Evolutionary conservation across 1,140 invertebrate genomes (phyloP), one percentile per base, ranked within the genome.

Genomic region (Bilobella aurantiaca): DNA sequence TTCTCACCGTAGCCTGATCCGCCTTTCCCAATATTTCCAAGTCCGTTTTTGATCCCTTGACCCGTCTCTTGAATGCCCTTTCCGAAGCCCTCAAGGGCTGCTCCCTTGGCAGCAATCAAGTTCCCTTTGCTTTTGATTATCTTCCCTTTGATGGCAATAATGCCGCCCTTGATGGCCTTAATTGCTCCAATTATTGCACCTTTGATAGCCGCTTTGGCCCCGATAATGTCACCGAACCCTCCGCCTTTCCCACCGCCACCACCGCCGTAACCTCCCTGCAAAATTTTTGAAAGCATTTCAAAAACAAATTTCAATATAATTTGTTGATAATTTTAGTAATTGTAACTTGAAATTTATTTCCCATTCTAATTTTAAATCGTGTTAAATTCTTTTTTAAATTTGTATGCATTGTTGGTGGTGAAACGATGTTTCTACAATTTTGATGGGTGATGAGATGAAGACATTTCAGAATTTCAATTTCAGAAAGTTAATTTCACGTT

Each of bases 81-180:
- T n/a, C 71, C 71, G 58, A 72, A 68, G 53, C 71, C 71, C 65
- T 72, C 81, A 64, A 90, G 82, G 27, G 88, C 77, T 75, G 85
- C 86, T 21, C 89, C 88, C 67, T 88, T 83, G 0, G 86, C 85
- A 1, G 84, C 81, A 3, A 89, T 80, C 5, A 89, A 75, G 49
- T 87, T 86, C 23, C 89, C 89, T 61, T 88, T 84, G 23, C 87
- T 88, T 77, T 91, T 91, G 68, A 91, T 86, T 2, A 92, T 75
- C 74, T 90, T 87, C 2, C 89, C 89, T 74, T 89, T 90, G 23
- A 91, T 79, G 3, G 89, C 89, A 1, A 90, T 84, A 1, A 90
- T 85, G 29, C 88, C 87, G 21, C 89, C 89, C 49, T 88, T 87
- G 56, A 92, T 88, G 0, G 89, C 88, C 75, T 91, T 90, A 0